A percentile compares a stretch with the other conserved stretches of the same genome.
phyloP scores from a whole-genome alignment of 2,113 vertebrate genomes.

The Mellivora capensis region DNA sequence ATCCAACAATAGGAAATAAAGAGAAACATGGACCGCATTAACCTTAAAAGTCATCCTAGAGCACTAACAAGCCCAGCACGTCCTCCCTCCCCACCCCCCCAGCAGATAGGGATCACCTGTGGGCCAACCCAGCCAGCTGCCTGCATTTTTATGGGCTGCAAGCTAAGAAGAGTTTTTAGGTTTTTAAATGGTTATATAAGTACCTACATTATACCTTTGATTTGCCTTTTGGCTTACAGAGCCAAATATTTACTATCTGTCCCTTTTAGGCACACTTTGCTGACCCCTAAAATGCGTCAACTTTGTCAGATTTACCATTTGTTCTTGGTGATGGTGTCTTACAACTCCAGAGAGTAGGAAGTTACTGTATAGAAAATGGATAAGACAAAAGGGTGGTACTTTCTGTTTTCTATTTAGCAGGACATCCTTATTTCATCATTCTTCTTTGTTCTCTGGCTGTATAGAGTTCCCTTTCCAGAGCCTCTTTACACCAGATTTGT shows the following conservation, averaged over 20 bases:
- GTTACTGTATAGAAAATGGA: background rate
- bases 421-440: background rate
- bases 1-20: background rate
- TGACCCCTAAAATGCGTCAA: background rate
- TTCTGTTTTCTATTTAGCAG: background rate
- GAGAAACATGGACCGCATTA: background rate
- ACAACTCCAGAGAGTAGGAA: background rate
- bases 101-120: background rate
- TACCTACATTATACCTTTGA: background rate
- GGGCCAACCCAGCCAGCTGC: no score
- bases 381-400: background rate
- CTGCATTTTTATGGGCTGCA: background rate
- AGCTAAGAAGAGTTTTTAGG: background rate
- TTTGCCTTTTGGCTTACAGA: constrained; percentile 3
- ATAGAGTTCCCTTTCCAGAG: background rate
- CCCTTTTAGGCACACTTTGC: background rate
- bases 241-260: background rate
- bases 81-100: no score
- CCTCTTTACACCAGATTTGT: background rate
- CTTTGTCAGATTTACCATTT: constrained; percentile 2
- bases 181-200: background rate
- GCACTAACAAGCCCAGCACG: background rate
- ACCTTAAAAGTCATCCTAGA: background rate
- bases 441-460: background rate
- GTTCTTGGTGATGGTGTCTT: background rate